Conservation (phyloP, 2,113 vertebrate genomes). For the Notiomystis cincta region DNA sequence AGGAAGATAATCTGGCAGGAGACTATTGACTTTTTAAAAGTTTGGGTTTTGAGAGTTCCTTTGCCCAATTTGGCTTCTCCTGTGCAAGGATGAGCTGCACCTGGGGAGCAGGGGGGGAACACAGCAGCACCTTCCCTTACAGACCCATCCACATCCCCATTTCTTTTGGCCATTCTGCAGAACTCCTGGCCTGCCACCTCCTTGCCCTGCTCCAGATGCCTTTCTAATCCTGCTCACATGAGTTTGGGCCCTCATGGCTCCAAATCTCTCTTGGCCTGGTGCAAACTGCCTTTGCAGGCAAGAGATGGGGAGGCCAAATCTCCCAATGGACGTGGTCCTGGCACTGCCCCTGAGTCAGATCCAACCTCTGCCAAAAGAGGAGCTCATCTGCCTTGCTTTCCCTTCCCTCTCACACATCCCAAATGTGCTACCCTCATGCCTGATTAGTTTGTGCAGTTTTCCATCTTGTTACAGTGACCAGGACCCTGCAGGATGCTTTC, state of each 20-base stretch:
- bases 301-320: not conserved
- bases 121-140: accelerated
- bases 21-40: not conserved
- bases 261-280: not conserved
- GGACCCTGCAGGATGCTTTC: not conserved
- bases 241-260: not conserved
- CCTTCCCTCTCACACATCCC: not conserved
- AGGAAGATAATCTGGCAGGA: not conserved
- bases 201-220: accelerated
- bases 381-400: not conserved
- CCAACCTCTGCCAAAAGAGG: not conserved
- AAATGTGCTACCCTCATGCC: accelerated
- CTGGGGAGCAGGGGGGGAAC: accelerated
- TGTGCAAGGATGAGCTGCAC: not conserved
- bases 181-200: not conserved
- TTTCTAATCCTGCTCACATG: not conserved
- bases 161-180: accelerated
- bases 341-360: accelerated
- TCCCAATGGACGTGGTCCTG: not conserved
- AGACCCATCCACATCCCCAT: not conserved
- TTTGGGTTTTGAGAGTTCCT: not conserved
- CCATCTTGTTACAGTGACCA: not conserved
- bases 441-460: not conserved
- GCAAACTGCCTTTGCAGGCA: not conserved
- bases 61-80: not conserved